A percentile compares a stretch with the other conserved stretches of the same genome.
phyloP scores from a whole-genome alignment of 2,113 vertebrate species.

The Craseonycteris thonglongyai region DNA sequence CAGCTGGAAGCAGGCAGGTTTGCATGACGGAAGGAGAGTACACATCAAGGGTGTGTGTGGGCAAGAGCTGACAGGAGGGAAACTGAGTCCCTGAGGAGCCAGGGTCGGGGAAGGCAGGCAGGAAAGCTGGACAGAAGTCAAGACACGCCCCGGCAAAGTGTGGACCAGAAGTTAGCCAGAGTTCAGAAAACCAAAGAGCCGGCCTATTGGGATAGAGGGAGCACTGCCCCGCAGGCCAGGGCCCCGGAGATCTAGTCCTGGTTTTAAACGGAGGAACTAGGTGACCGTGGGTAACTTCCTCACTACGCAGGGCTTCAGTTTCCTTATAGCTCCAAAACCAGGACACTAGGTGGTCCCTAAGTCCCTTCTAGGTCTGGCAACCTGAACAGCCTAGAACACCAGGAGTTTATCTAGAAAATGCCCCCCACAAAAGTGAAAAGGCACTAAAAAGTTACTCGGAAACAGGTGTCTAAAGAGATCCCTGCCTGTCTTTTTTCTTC shows the following conservation, averaged over 20 bases:
- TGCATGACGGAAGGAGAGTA: background rate
- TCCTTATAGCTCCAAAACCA: background rate
- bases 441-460: background rate
- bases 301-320: background rate
- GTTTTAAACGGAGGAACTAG: background rate
- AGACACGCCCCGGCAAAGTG: background rate
- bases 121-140: background rate
- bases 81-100: background rate
- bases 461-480: too few relatives aligned
- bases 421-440: background rate
- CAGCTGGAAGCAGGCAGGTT: background rate
- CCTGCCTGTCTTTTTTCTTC: too few relatives aligned
- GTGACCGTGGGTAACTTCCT: background rate
- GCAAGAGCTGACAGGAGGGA: background rate
- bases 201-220: background rate
- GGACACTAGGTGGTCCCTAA: background rate
- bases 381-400: background rate
- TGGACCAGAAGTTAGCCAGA: background rate
- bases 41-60: background rate
- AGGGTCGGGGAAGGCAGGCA: background rate
- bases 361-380: background rate
- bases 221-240: fast-evolving
- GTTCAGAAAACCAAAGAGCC: background rate
- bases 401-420: background rate
- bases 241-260: background rate